Conservation (phyloP, 2,888 invertebrate genomes). For the Cephus spinipes region DNA sequence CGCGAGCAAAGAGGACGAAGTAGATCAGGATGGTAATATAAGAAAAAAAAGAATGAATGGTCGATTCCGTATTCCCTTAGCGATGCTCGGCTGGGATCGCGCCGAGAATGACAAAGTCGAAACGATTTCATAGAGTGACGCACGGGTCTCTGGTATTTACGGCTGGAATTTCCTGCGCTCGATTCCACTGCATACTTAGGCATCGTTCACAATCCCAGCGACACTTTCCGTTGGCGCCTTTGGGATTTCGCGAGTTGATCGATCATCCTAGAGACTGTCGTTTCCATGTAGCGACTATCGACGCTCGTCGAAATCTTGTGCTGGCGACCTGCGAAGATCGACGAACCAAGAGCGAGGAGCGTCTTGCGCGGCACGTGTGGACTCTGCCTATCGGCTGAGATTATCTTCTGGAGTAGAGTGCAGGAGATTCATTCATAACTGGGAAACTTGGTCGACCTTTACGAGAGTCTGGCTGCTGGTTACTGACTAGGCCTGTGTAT, state of each 20-base stretch:
- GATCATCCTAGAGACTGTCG: no score
- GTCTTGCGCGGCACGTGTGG: not conserved
- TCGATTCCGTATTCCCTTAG: not conserved
- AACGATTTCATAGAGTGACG: not conserved
- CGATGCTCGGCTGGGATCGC: not conserved
- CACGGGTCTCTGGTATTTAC: not conserved
- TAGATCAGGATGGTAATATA: not conserved
- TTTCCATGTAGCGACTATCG: no score
- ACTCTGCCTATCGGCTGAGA: slow-evolving; percentile 25
- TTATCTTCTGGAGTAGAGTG: slow-evolving; percentile 27
- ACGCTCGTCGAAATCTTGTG: no score
- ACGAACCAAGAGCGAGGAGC: not conserved
- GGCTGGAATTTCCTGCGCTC: not conserved
- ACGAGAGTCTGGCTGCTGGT: not conserved
- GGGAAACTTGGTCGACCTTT: slow-evolving; percentile 12
- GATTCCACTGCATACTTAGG: not conserved
- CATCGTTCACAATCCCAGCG: not conserved
- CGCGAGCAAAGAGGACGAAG: not conserved
- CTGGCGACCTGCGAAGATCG: not conserved
- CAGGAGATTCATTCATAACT: slow-evolving; percentile 33
- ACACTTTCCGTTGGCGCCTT: not conserved
- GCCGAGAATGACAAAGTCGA: not conserved
- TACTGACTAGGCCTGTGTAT: not conserved
- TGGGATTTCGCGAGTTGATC: not conserved
- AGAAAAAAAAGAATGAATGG: not conserved